Conservation (phyloP, 2,888 invertebrate genomes). For the Unio delphinus region DNA sequence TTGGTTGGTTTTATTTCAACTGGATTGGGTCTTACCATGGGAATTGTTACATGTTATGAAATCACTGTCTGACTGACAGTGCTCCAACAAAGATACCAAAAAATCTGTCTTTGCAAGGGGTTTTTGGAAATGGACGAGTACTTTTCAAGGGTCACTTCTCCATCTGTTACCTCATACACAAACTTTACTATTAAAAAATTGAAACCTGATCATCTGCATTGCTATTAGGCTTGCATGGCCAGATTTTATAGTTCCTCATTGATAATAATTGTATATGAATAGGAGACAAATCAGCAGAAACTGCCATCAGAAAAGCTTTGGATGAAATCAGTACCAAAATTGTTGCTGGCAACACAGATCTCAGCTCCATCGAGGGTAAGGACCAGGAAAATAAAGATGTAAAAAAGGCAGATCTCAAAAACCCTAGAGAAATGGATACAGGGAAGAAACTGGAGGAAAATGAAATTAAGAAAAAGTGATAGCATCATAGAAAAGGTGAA, state of each 20-base stretch:
- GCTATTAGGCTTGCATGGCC: background rate
- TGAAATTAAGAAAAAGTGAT: too few species aligned
- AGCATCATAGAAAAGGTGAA: too few species aligned
- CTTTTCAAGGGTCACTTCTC: background rate
- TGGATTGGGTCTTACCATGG: too few species aligned
- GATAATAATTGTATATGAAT: constrained; percentile 1
- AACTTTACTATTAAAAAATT: background rate
- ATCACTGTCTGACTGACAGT: too few species aligned
- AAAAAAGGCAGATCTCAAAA: constrained; percentile 14
- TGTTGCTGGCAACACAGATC: constrained; percentile 11
- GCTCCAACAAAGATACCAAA: too few species aligned
- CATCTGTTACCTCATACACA: background rate
- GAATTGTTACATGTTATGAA: too few species aligned
- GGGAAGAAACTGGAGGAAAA: too few species aligned
- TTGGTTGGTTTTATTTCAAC: too few species aligned
- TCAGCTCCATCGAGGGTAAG: background rate
- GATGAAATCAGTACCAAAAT: constrained; percentile 64
- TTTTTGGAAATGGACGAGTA: too few species aligned
- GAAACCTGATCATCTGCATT: background rate
- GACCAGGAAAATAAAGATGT: constrained; percentile 17
- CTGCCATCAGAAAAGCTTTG: constrained; percentile 67
- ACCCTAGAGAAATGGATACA: too few species aligned
- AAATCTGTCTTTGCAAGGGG: too few species aligned
- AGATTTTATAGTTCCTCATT: background rate
- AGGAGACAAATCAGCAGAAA: constrained; percentile 64